Base-by-base conservation (phyloP, 2,888 invertebrate species). In the Gibbula magus region DNA sequence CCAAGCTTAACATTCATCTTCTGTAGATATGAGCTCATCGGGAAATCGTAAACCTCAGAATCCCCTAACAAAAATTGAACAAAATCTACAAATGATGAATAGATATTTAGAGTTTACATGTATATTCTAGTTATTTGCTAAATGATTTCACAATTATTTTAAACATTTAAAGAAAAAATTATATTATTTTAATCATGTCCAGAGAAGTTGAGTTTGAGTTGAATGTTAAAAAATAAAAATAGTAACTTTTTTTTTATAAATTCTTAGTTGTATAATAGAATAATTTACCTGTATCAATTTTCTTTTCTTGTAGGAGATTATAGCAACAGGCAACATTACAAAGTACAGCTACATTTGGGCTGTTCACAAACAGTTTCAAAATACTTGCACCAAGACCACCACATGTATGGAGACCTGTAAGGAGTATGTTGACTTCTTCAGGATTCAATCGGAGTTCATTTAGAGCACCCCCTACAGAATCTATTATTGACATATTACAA, bases 321-420 rank as follows among this genome's bases (percentile, higher is more conserved):
- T 97, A 98, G 91, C 98, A 98, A 91, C 98, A 98, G 0, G 97
- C 97, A 53, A 98, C 96, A 90, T 96, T 96, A 88, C 96, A 96
- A 0, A 97, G 91, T 0, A 95, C 94, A 80, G 94, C 94, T 0
- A 95, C 87, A 25, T 81, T 67, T 7, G 80, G 56, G 81, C 94
- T 95, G 67, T 92, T 87, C 3, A 93, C 90, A 91, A 97, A 98
- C 18, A 96, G 94, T 82, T 95, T 95, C 0, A 97, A 93, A 56
- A 95, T 95, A 16, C 95, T 95, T 0, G 96, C 94, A 0, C 96
- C 96, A 7, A 98, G 93, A 93, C 96, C 95, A 0, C 98, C 98
- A 92, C 98, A 98, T 0, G 98, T 97, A 91, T 98, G 98, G 8
- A 98, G 94, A 16, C 98, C 98, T 89, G 94, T 91, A 66, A 95